Conservation (phyloP, 2,888 invertebrate genomes). For the Dynastes hyllus region DNA sequence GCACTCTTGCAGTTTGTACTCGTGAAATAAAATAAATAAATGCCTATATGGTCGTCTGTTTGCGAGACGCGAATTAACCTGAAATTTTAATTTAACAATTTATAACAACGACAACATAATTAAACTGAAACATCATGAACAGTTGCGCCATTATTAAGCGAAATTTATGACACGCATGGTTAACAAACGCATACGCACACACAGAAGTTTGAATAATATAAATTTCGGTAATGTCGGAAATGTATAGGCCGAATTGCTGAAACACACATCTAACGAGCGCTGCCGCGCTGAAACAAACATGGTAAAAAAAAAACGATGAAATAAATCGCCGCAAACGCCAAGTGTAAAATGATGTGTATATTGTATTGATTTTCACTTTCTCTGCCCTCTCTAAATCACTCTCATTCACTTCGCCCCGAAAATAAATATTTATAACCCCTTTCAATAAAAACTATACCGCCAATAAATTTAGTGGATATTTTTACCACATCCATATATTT, state of each 20-base stretch:
- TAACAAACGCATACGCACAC: conserved; percentile 43
- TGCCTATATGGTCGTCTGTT: neutral
- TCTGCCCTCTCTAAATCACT: conserved; percentile 33
- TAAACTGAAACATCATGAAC: conserved; percentile 53
- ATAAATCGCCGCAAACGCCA: conserved; percentile 47
- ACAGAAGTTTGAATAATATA: conserved; percentile 43
- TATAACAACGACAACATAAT: conserved; percentile 53
- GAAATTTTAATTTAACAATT: conserved; percentile 53
- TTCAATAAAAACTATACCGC: conserved; percentile 39
- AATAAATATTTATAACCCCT: conserved; percentile 41
- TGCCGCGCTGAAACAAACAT: conserved; percentile 23
- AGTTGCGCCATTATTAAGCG: conserved; percentile 53
- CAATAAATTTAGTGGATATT: conserved; percentile 11
- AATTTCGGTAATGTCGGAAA: conserved; percentile 48
- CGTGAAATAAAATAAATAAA: conserved; percentile 31
- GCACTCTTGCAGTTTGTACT: neutral
- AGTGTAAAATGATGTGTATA: conserved; percentile 49
- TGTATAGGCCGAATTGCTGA: conserved; percentile 26
- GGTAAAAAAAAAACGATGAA: conserved; percentile 19
- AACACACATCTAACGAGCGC: conserved; percentile 32
- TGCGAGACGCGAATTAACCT: conserved; percentile 31
- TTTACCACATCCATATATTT: conserved; percentile 1
- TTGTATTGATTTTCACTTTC: conserved; percentile 53
- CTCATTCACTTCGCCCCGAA: conserved; percentile 22
- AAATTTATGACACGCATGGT: conserved; percentile 49